These are phyloP conservation scores for Ceramica pisi DNA, from an alignment of 2,888 invertebrate genomes.

Conservation along the genomic window DNA sequence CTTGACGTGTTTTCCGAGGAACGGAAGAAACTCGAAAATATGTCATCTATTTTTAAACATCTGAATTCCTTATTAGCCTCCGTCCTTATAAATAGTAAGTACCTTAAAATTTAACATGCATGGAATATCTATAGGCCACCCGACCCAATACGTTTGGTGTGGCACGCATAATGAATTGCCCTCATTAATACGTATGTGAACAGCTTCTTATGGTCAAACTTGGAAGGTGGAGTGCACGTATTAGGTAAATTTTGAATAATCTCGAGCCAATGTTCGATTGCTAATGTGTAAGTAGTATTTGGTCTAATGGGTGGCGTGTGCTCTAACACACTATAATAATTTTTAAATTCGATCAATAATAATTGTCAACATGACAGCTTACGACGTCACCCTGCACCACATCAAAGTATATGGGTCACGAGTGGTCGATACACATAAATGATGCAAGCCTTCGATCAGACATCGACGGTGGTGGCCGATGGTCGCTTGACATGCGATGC, in stretches of 20 bases:
- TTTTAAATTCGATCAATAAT: too few relatives aligned
- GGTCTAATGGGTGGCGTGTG: slow-evolving; percentile 30
- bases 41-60: not conserved
- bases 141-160: slow-evolving; percentile 59
- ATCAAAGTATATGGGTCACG: slow-evolving; percentile 56
- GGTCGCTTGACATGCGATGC: slow-evolving; percentile 57
- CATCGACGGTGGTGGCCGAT: slow-evolving; percentile 41
- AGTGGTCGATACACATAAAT: slow-evolving; percentile 63
- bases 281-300: slow-evolving; percentile 37
- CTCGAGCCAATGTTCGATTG: slow-evolving; percentile 33
- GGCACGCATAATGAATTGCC: slow-evolving; percentile 58
- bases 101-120: slow-evolving; percentile 23
- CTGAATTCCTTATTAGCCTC: not conserved
- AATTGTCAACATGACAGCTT: slow-evolving; percentile 7
- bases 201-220: slow-evolving; percentile 56
- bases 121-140: slow-evolving; percentile 41
- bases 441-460: slow-evolving; percentile 63
- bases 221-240: slow-evolving; percentile 49
- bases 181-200: slow-evolving; percentile 56
- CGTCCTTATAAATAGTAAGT: not conserved
- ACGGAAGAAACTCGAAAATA: too few relatives aligned
- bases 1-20: too few relatives aligned
- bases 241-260: slow-evolving; percentile 58
- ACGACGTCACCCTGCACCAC: slow-evolving; percentile 10
- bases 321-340: not conserved